Evolutionary conservation across 2,888 invertebrate species (phyloP), one percentile per base, ranked within the genome.

Genomic region (Oscheius sp.): DNA sequence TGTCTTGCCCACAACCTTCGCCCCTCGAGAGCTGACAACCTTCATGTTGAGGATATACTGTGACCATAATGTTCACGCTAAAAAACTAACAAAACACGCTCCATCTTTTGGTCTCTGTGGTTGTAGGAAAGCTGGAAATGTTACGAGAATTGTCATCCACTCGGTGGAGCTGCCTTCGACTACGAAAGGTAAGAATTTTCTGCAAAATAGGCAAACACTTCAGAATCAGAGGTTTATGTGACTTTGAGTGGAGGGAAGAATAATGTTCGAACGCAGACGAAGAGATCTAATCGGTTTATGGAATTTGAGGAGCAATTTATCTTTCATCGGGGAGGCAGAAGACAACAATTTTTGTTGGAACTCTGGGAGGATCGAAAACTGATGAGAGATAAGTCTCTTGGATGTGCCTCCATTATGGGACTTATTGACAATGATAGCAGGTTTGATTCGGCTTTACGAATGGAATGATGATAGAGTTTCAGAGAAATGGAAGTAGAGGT

Each of bases 1-100:
- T 10, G 83, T 91, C 3, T 82, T 91, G 15, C 90, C 90, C 1
- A 90, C 90, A 15, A 90, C 90, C 1, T 90, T 90, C 84, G 89
- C 90, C 23, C 89, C 90, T 2, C 88, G 88, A 23, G 87, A 89
- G 66, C 88, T 88, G 58, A 88, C 89, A 6, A 86, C 88, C 46
- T 91, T 89, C 83, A 86, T 90, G 75, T 84, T 91, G 45, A 85
- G 91, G 70, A 84, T 90, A 10, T 84, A 83, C 68, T 79, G 78
- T 0, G 73, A 74, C 37, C 67, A 72, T 8, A 46, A 72, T 31
- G 69, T 78, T 31, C 58, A 72, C 17, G 71, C 72, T 20, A 66
- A 61, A 3, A 42, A 67, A 25, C 52, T 77, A 6, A 68, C 61
- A 8, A 77, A 73, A 70, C 76, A 76, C 48, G 69, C 76, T 27